phyloP scores from a whole-genome alignment of 2,888 invertebrate species.

The Belgica antarctica region DNA sequence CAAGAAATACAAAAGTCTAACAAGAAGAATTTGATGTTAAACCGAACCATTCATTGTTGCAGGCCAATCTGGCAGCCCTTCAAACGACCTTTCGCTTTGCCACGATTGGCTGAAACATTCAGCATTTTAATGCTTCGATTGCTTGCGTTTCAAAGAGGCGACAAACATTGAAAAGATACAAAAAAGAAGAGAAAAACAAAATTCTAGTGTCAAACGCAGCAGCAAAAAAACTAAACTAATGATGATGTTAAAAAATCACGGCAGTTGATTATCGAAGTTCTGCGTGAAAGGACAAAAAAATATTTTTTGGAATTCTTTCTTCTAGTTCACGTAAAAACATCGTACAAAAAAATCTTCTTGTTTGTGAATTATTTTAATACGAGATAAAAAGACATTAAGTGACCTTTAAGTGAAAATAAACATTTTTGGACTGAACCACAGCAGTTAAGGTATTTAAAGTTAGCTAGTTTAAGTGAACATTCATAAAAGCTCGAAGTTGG shows the following conservation, averaged over 20 bases:
- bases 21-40: too few relatives aligned
- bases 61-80: background rate
- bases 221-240: slow-evolving; percentile 33
- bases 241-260: slow-evolving; percentile 39
- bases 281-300: background rate
- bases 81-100: background rate
- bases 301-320: background rate
- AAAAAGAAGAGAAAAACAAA: slow-evolving; percentile 35
- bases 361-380: too few relatives aligned
- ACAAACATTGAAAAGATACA: background rate
- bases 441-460: too few relatives aligned
- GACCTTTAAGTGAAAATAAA: background rate
- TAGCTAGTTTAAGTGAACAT: background rate
- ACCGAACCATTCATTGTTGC: too few relatives aligned
- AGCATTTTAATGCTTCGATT: slow-evolving; percentile 3
- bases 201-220: slow-evolving; percentile 41
- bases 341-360: too few relatives aligned
- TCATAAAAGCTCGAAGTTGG: background rate
- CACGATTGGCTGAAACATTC: background rate
- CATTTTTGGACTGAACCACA: too few relatives aligned
- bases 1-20: too few relatives aligned
- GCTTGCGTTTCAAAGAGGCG: slow-evolving; percentile 14
- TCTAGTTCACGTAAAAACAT: background rate
- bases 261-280: slow-evolving; percentile 13
- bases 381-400: background rate